Evolutionary conservation across 1,140 invertebrate species (phyloP).

Genomic region (Drosophila bocki): DNA sequence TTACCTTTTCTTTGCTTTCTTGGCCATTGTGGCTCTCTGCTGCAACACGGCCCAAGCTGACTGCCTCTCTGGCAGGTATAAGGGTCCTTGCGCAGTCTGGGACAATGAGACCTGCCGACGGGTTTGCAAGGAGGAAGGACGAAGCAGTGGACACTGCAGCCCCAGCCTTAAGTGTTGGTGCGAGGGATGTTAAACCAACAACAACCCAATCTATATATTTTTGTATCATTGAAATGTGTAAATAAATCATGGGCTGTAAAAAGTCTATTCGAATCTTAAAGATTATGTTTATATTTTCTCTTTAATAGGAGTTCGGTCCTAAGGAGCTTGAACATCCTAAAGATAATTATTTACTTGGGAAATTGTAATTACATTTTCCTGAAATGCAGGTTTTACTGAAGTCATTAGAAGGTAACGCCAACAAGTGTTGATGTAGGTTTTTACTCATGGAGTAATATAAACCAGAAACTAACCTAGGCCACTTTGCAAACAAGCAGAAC

Average conservation of each 20-base stretch:
- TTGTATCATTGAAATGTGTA: slow-evolving; percentile 1
- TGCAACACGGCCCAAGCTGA: not conserved
- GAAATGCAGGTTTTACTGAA: not conserved
- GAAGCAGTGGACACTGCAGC: slow-evolving; percentile 12
- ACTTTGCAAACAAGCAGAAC: not conserved
- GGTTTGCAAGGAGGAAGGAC: slow-evolving; percentile 17
- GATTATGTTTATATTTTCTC: not conserved
- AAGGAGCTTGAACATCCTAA: not conserved
- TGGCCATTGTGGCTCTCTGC: not conserved
- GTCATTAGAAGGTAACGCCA: not conserved
- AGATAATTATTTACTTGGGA: not conserved
- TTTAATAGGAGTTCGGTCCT: not conserved
- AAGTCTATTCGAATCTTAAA: not conserved
- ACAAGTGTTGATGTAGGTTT: not conserved
- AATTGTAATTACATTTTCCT: not conserved
- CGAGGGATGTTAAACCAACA: slow-evolving; percentile 8
- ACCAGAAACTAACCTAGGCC: not conserved
- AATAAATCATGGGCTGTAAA: not conserved
- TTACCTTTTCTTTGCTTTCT: not conserved
- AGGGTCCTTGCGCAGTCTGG: slow-evolving; percentile 24
- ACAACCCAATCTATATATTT: no score
- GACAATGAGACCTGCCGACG: slow-evolving; percentile 16
- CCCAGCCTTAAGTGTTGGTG: slow-evolving; percentile 20
- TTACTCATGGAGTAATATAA: not conserved
- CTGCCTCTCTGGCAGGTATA: slow-evolving; percentile 13